Evolutionary conservation across 2,888 invertebrate species (phyloP).

Genomic region (Caenorhabditis sp.): DNA sequence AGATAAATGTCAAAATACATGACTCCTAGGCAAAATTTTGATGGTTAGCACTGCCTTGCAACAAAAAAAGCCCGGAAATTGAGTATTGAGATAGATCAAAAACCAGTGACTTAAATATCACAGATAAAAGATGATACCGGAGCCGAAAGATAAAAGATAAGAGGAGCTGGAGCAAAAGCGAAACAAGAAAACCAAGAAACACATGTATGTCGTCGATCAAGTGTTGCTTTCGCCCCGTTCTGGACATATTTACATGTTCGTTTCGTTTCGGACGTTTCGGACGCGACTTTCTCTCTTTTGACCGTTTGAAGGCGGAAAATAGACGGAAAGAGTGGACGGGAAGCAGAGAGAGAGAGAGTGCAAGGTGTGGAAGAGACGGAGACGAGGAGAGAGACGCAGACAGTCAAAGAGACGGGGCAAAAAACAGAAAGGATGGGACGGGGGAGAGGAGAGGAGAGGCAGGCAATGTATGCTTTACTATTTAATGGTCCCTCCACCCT

Average conservation of each 20-base stretch:
- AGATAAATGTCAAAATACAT: neutral
- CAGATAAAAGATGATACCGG: too few species aligned
- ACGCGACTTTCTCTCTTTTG: conserved; percentile 37
- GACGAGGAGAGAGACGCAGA: conserved; percentile 4
- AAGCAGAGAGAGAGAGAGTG: neutral
- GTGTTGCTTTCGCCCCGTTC: too few species aligned
- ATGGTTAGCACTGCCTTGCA: too few species aligned
- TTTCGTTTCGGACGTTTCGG: neutral
- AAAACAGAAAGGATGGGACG: neutral
- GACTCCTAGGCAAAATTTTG: too few species aligned
- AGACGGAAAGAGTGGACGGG: conserved; percentile 30
- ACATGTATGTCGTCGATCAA: too few species aligned
- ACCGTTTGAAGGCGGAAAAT: conserved; percentile 46
- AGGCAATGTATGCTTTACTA: neutral
- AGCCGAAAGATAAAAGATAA: too few species aligned
- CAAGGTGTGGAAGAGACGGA: too few species aligned
- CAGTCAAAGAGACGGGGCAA: neutral
- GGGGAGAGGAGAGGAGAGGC: neutral
- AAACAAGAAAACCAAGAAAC: too few species aligned
- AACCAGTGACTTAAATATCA: too few species aligned
- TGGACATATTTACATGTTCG: neutral
- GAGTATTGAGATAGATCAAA: too few species aligned
- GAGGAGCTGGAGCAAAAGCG: too few species aligned
- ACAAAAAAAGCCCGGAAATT: too few species aligned
- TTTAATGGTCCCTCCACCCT: conserved; percentile 17